Base-by-base conservation (phyloP, 92 coral and sea anemone genomes). In the Galaxea fascicularis region DNA sequence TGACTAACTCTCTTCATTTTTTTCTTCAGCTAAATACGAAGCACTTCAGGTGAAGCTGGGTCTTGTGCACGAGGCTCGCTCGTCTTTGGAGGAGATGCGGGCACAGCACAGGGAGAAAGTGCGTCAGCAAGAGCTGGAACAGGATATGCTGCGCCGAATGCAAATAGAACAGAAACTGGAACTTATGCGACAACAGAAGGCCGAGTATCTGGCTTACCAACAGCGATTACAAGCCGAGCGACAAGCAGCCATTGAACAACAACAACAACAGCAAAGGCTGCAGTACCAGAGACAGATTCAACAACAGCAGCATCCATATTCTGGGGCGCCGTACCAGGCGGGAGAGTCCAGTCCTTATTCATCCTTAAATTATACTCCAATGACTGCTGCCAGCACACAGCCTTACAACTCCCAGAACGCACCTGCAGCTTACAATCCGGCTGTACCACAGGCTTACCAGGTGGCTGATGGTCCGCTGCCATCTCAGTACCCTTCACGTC, bases 131-230 rank as follows among this genome's bases (percentile, higher is more conserved):
- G 99, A 96, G 73, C 97, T 96, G 77, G 99, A 96, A 73, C 99
- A 96, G 78, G 98, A 96, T 84, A 96, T 94, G 98, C 83, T 96
- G 39, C 63, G 99, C 45, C 98, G 99, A 35, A 94, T 96, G 94
- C 99, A 96, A 85, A 96, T 96, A 47, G 99, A 94, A 80, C 96
- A 96, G 85, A 96, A 96, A 66, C 90, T 96, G 41, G 99, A 96
- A 69, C 89, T 96, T 58, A 90, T 96, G 95, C 88, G 99, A 45
- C 99, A 96, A 73, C 99, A 96, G 86, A 96, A 94, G 59, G 98
- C 98, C 4, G 99, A 96, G 64, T 96, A 96, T 77, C 70, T 96
- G 75, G 93, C 95, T 12, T 96, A 94, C 75, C 99, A 96, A 79
- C 98, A 96, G 77, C 94, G 92, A 35, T 73, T 96, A 30, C 98